Evolutionary conservation across 1,140 invertebrate species (phyloP).

Genomic region (Stenopsyche tienmushanensis): DNA sequence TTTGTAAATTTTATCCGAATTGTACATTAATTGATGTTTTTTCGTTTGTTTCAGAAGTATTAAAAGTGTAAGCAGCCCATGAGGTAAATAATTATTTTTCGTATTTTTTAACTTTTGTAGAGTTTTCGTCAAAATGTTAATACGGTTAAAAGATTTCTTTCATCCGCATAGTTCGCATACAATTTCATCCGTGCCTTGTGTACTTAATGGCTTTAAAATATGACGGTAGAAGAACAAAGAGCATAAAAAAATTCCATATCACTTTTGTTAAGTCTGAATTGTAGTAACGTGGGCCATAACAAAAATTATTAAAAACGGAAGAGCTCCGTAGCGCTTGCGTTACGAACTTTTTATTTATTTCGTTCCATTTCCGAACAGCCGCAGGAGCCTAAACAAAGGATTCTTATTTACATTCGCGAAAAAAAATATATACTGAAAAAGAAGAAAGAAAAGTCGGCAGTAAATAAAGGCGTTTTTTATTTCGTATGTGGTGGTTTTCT

Average conservation of each 20-base stretch:
- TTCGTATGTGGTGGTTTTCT: too few species aligned
- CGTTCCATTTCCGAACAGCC: constrained; percentile 39
- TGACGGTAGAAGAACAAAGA: constrained; percentile 26
- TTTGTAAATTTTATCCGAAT: too few species aligned
- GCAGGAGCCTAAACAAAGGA: constrained; percentile 33
- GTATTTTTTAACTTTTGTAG: too few species aligned
- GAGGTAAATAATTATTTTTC: too few species aligned
- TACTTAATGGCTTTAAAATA: constrained; percentile 24
- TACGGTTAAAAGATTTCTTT: too few species aligned
- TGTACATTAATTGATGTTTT: too few species aligned
- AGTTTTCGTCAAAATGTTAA: too few species aligned
- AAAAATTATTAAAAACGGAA: constrained; percentile 42
- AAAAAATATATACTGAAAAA: neutral
- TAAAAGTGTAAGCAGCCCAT: too few species aligned
- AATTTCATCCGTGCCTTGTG: too few species aligned
- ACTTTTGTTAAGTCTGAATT: constrained; percentile 38
- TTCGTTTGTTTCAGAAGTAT: too few species aligned
- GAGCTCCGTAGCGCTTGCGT: constrained; percentile 13
- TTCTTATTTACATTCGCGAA: constrained; percentile 24
- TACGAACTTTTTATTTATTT: constrained; percentile 38
- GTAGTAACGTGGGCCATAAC: constrained; percentile 35
- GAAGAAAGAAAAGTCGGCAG: neutral
- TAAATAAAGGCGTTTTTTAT: too few species aligned
- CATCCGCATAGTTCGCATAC: too few species aligned
- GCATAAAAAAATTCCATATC: constrained; percentile 16